Base-by-base conservation (phyloP, 1,140 invertebrate genomes). In the Eumaeus atala region DNA sequence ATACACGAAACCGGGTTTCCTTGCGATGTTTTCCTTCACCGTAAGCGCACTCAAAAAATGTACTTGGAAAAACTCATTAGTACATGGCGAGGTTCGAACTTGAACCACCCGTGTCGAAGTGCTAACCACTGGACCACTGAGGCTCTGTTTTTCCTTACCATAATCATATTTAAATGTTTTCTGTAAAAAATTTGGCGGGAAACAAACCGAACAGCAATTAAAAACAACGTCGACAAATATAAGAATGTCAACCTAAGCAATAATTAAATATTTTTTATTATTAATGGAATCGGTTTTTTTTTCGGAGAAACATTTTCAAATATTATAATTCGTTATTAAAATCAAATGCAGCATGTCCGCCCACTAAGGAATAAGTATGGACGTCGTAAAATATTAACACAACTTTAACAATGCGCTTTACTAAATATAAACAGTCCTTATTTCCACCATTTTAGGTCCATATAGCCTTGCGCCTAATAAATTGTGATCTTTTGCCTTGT, bases 321-420 rank as follows among this genome's bases (percentile, higher is more conserved):
- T 51, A 54, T 38, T 51, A 57, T 59, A 63, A 59, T 64, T 59
- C 49, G 51, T 53, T 59, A 59, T 54, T 63, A 54, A 63, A 58
- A 54, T 54, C 56, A 36, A 56, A 38, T 36, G 44, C 48, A 40
- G 42, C 53, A 59, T 40, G 59, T 61, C 59, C 59, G 54, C 54
- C 61, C 54, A 54, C 48, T 40, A 10, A 18, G 54, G 33, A 56
- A 58, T 62, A 56, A 42, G 28, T 55, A 54, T 42, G 51, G 50
- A 53, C 53, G 55, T 54, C 51, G 51, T 50, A 48, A 63, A 59
- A 51, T 63, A 56, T 51, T 54, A 58, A 51, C 49, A 52, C 51
- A 55, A 55, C 28, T 55, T 55, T 53, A 42, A 36, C 42, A 34
- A 42, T 9, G 5, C 12, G 17, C 33, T 11, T 17, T 35, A 3